Conservation (phyloP, 2,113 vertebrate genomes). For the Mesembrinibis cayennensis region DNA sequence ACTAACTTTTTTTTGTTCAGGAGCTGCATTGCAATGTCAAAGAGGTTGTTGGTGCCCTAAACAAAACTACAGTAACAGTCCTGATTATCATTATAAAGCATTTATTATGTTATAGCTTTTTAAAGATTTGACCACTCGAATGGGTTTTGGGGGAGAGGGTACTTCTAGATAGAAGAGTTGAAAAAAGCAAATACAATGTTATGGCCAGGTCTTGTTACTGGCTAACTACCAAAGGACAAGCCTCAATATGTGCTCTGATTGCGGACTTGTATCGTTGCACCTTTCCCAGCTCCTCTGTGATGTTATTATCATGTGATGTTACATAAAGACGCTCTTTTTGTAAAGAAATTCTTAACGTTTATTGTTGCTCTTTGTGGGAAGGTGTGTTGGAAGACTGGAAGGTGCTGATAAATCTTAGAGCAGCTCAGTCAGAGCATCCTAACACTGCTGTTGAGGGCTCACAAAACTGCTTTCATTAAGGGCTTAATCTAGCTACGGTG, state of each 20-base stretch:
- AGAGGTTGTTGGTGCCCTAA: background rate
- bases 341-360: background rate
- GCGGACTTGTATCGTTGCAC: background rate
- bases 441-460: rapidly evolving
- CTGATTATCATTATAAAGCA: rapidly evolving
- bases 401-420: background rate
- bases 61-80: background rate
- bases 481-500: background rate
- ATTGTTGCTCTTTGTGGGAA: background rate
- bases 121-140: background rate
- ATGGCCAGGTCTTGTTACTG: background rate
- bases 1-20: background rate
- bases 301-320: background rate
- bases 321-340: background rate
- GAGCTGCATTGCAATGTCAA: background rate
- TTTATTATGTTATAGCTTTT: background rate
- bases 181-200: background rate
- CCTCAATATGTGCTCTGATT: rapidly evolving
- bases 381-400: background rate
- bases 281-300: background rate
- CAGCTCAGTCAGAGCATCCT: background rate
- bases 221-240: background rate
- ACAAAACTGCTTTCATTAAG: background rate
- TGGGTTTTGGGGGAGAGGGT: background rate
- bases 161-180: background rate